Percentiles rank a stretch among this genome's conserved stretches.
Evolutionary conservation across 1,140 invertebrate species (phyloP).

Genomic region (Steinernema feltiae): DNA sequence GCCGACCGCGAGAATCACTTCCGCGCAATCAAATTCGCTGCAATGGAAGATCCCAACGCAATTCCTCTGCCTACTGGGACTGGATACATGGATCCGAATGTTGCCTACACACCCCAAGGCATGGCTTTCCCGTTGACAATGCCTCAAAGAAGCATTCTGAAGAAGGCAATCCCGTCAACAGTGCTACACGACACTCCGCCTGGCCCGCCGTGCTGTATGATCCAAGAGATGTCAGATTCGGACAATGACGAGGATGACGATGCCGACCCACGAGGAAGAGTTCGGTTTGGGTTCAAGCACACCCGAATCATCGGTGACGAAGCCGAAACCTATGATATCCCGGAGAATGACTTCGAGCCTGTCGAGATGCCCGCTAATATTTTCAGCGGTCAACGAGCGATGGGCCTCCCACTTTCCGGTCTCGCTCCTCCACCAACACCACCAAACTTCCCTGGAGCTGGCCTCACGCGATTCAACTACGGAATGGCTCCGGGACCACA

Average conservation of each 20-base stretch:
- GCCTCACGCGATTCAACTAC: not conserved
- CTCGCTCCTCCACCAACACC: constrained; percentile 16
- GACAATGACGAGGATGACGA: constrained; percentile 29
- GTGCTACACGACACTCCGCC: not conserved
- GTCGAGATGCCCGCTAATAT: constrained; percentile 24
- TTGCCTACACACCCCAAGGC: constrained; percentile 36
- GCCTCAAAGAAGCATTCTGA: constrained; percentile 39
- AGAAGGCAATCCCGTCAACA: constrained; percentile 21
- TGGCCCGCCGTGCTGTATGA: constrained; percentile 60
- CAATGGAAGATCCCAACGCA: constrained; percentile 60
- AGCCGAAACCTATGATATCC: constrained; percentile 5
- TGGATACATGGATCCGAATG: constrained; percentile 37
- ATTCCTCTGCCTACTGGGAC: constrained; percentile 60
- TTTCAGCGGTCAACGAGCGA: constrained; percentile 2
- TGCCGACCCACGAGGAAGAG: constrained; percentile 18
- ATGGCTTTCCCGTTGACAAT: constrained; percentile 22
- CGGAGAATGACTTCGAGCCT: constrained; percentile 38
- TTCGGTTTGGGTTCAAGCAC: constrained; percentile 12
- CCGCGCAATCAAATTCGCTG: constrained; percentile 60
- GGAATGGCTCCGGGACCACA: not conserved
- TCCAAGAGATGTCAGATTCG: constrained; percentile 41
- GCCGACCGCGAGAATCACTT: constrained; percentile 37
- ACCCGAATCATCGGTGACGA: not conserved
- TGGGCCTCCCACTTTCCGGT: constrained; percentile 9
- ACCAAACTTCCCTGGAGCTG: not conserved